phyloP scores from a whole-genome alignment of 1,140 invertebrate genomes.

The Pseudomyrmex dendroicus region DNA sequence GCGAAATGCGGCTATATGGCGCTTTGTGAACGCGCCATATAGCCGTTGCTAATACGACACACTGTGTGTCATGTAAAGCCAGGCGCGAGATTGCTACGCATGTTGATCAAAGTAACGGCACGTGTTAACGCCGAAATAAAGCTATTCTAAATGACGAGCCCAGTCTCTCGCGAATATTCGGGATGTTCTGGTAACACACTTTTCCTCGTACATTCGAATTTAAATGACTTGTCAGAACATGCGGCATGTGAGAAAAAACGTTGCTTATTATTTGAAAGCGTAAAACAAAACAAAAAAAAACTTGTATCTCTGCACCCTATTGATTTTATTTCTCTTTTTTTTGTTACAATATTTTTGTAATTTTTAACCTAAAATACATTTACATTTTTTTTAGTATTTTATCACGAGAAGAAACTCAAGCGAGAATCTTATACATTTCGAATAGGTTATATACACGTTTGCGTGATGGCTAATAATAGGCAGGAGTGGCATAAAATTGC shows the following conservation, averaged over 20 bases:
- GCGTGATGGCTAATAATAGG: conserved; percentile 15
- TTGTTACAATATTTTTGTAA: background rate
- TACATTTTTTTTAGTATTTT: background rate
- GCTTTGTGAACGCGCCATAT: background rate
- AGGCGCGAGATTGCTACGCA: background rate
- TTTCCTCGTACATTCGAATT: background rate
- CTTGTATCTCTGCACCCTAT: background rate
- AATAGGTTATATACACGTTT: too few relatives aligned
- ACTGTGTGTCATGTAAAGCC: background rate
- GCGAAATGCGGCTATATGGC: background rate
- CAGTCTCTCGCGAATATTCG: background rate
- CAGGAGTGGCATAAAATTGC: background rate
- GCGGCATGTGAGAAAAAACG: background rate
- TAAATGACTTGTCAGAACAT: background rate
- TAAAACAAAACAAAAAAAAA: background rate
- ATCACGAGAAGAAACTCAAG: too few relatives aligned
- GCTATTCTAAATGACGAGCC: background rate
- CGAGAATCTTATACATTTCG: background rate
- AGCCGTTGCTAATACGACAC: conserved; percentile 2
- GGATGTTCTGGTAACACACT: background rate
- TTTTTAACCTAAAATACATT: background rate
- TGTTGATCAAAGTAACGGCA: conserved; percentile 14
- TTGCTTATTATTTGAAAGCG: background rate
- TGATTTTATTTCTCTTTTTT: background rate
- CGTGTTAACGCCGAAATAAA: background rate